Percentiles rank a stretch among this genome's conserved stretches.
These are phyloP conservation scores for Hylia prasina DNA, from an alignment of 2,113 vertebrate genomes.

Conservation along the genomic window DNA sequence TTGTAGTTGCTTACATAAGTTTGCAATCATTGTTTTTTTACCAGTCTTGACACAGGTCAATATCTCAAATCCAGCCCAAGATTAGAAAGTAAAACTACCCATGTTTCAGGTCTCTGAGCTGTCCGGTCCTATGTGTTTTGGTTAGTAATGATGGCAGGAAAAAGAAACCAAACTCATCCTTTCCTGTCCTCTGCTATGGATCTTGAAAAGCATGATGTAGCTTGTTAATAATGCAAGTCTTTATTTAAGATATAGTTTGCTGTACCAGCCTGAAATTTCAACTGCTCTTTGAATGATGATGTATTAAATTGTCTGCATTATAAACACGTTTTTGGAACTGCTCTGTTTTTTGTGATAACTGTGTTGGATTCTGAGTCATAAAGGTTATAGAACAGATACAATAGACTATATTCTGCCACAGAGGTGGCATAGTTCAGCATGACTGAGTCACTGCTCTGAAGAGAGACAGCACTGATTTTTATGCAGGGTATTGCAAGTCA, in stretches of 20 bases:
- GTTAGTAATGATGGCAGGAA: background rate
- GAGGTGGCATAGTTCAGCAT: conserved; percentile 4
- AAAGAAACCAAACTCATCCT: background rate
- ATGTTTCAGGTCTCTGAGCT: background rate
- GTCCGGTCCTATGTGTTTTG: background rate
- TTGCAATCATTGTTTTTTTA: background rate
- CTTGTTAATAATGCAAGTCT: background rate
- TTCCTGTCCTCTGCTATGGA: background rate
- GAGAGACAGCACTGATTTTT: background rate
- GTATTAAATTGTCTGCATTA: background rate
- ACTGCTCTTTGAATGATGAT: background rate
- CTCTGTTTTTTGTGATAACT: background rate
- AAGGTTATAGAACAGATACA: conserved; percentile 3
- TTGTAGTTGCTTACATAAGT: background rate
- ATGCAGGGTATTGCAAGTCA: background rate
- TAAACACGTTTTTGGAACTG: background rate
- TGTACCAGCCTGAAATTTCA: background rate
- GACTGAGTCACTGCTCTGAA: background rate
- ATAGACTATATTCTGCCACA: background rate
- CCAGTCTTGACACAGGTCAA: background rate
- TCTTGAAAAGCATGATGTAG: background rate
- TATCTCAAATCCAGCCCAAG: background rate
- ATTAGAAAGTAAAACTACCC: background rate
- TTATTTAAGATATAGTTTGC: background rate
- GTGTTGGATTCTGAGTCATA: conserved; percentile 27